phyloP scores from a whole-genome alignment of 2,113 vertebrate genomes.

The Hipposideros armiger region DNA sequence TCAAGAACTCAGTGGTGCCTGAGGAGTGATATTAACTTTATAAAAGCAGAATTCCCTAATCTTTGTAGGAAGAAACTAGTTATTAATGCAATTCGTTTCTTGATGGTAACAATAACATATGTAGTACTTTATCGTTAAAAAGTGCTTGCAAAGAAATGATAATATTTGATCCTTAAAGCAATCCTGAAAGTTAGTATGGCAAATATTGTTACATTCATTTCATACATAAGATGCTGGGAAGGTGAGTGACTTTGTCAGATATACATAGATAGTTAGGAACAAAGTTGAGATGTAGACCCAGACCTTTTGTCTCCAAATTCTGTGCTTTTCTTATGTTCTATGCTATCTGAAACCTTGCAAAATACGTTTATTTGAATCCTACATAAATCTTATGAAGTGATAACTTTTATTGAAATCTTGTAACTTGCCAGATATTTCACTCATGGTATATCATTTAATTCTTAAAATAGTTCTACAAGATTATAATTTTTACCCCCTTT shows the following conservation, averaged over 20 bases:
- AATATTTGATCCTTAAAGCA: background rate
- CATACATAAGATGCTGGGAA: background rate
- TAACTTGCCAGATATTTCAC: conserved; percentile 17
- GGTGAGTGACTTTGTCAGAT: background rate
- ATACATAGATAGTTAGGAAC: background rate
- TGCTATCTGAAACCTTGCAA: background rate
- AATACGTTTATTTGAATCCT: background rate
- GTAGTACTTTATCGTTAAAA: background rate
- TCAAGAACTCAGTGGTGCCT: background rate
- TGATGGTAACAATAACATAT: background rate
- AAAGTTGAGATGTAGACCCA: background rate
- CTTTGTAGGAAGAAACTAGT: conserved; percentile 25
- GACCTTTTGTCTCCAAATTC: background rate
- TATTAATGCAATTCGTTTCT: conserved; percentile 17
- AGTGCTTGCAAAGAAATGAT: background rate
- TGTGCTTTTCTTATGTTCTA: conserved; percentile 23
- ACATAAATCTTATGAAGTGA: background rate
- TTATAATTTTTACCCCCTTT: background rate
- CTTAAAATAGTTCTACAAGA: background rate
- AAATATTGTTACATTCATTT: background rate
- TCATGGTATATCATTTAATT: conserved; percentile 13
- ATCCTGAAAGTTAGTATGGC: background rate
- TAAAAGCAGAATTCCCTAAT: conserved; percentile 10
- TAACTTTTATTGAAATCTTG: background rate
- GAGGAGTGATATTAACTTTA: background rate